Evolutionary conservation across 2,888 invertebrate genomes (phyloP).

Genomic region (Idaea dimidiata): DNA sequence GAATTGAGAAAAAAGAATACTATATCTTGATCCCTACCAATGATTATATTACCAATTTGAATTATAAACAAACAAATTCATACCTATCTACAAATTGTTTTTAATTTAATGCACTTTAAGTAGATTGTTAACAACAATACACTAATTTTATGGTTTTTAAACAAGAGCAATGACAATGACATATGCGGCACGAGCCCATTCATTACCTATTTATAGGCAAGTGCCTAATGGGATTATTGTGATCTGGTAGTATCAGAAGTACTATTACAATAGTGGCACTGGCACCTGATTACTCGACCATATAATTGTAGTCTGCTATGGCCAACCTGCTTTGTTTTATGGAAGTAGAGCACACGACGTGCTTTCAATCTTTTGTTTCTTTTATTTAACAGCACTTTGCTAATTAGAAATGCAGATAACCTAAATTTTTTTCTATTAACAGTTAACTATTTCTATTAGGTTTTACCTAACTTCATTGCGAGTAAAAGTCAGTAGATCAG

Average conservation of each 20-base stretch:
- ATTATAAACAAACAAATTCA: no score
- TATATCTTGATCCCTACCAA: no score
- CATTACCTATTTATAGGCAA: slow-evolving; percentile 43
- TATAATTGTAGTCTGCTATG: slow-evolving; percentile 49
- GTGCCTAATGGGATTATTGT: slow-evolving; percentile 48
- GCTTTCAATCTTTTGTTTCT: slow-evolving; percentile 9
- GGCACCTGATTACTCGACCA: slow-evolving; percentile 58
- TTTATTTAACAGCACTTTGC: slow-evolving; percentile 2
- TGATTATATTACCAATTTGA: no score
- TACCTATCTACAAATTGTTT: slow-evolving; percentile 13
- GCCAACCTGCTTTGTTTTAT: slow-evolving; percentile 33
- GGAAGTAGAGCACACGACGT: slow-evolving; percentile 17
- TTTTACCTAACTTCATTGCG: not conserved
- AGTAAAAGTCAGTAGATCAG: not conserved
- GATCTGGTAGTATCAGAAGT: slow-evolving; percentile 28
- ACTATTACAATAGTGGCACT: slow-evolving; percentile 34
- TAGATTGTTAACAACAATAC: slow-evolving; percentile 9
- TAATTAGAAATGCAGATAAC: not conserved
- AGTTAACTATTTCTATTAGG: not conserved
- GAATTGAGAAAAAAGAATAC: no score
- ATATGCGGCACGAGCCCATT: slow-evolving; percentile 9
- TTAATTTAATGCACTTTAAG: slow-evolving; percentile 4
- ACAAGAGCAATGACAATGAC: slow-evolving; percentile 24
- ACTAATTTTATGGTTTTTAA: slow-evolving; percentile 10
- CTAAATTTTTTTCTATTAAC: not conserved